phyloP scores from a whole-genome alignment of 1,140 invertebrate species.

The Camponotus floridanus region DNA sequence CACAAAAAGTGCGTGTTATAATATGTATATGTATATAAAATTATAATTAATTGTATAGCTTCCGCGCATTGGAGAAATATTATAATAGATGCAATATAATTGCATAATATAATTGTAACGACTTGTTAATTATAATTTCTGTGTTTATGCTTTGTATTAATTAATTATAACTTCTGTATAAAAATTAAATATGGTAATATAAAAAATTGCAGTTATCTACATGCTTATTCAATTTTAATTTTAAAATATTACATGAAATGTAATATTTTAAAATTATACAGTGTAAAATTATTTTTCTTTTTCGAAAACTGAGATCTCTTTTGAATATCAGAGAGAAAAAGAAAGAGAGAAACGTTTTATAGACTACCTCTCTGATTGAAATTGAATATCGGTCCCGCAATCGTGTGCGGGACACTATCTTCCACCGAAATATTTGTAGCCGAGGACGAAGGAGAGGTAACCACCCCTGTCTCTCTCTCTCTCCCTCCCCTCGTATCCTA shows the following conservation, averaged over 20 bases:
- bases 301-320: neutral
- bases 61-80: neutral
- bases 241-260: neutral
- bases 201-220: neutral
- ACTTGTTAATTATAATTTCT: neutral
- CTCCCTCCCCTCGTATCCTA: constrained; percentile 19
- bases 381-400: constrained; percentile 48
- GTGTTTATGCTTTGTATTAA: neutral
- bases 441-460: constrained; percentile 44
- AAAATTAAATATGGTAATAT: constrained; percentile 21
- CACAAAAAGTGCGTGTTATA: neutral
- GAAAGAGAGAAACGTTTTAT: neutral
- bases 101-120: neutral
- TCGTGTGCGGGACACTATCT: constrained; percentile 46
- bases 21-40: neutral
- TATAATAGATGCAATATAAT: neutral
- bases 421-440: constrained; percentile 55
- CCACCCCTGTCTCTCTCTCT: neutral
- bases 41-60: neutral
- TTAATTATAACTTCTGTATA: neutral
- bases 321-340: too few species aligned
- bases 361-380: neutral
- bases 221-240: neutral
- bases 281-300: neutral
- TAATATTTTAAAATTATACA: too few species aligned